Percentiles rank a stretch among this genome's conserved stretches.
These are phyloP conservation scores for Nipponia nippon DNA, from an alignment of 2,113 vertebrate species.

Conservation along the genomic window DNA sequence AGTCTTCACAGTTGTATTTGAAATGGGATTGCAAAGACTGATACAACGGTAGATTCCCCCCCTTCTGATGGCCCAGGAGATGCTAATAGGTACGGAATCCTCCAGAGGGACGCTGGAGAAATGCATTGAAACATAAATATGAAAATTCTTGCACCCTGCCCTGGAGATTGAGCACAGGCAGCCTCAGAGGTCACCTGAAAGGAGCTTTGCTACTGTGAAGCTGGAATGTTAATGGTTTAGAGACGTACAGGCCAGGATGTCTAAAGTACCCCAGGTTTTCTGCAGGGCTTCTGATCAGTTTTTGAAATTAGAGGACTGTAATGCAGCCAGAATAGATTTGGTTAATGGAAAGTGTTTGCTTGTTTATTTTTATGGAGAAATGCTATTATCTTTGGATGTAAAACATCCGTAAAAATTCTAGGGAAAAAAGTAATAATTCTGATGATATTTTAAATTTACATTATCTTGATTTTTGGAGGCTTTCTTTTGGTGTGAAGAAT, in stretches of 20 bases:
- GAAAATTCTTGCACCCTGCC: not conserved
- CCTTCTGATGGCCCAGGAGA: not conserved
- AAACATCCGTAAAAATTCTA: not conserved
- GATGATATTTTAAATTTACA: not conserved
- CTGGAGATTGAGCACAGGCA: not conserved
- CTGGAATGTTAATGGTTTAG: not conserved
- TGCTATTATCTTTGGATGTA: not conserved
- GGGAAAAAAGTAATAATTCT: not conserved
- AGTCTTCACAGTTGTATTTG: not conserved
- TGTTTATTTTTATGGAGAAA: not conserved
- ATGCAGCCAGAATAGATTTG: not conserved
- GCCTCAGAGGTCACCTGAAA: not conserved
- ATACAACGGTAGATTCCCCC: not conserved
- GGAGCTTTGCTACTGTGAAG: not conserved
- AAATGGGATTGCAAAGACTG: not conserved
- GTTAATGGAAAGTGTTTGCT: not conserved
- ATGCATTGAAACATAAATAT: not conserved
- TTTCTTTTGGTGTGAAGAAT: not conserved
- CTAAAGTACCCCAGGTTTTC: not conserved
- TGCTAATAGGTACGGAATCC: not conserved
- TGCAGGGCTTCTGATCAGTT: not conserved
- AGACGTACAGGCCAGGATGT: not conserved
- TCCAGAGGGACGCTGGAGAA: not conserved
- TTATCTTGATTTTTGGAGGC: not conserved
- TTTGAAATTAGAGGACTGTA: not conserved